Evolutionary conservation across 1,140 invertebrate genomes (phyloP), one percentile per base, ranked within the genome.

Genomic region (Cydia amplana): DNA sequence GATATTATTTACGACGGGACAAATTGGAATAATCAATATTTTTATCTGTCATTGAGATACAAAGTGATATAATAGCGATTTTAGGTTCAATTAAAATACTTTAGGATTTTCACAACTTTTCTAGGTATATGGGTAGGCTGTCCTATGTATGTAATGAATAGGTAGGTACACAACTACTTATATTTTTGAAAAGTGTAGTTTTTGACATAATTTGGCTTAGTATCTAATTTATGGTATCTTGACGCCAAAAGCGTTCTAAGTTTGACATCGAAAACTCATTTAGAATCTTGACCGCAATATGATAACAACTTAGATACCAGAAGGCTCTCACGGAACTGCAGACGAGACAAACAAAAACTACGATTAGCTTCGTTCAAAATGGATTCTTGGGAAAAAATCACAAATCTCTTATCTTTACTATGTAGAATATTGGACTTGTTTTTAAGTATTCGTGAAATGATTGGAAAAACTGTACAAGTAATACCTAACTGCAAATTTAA

Each of bases 181-280:
- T 10, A 40, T 40, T 40, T 9, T 40, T 40, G 0, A 40, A 40
- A 40, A 10, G 10, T 10, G 0, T 40, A 40, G 36, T 40, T 40
- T 40, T 10, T 9, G 36, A 40, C 36, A 40, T 40, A 32, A 32
- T 32, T 32, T 40, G 14, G 46, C 12, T 49, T 4, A 16, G 12
- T 16, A 14, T 49, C 16, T 16, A 51, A 51, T n/a, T 51, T n/a
- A 51, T 51, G n/a, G n/a, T 23, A 73, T 51, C 18, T 25, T 25
- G 46, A 73, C n/a, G 20, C 12, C 18, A 73, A 73, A 73, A 49
- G n/a, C 46, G 20, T 16, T 20, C 46, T 49, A 43, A 51, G 72
- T 49, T 46, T 36, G 40, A 80, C 78, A 80, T 64, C 74, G 72
- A 70, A 80, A 80, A 73, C 18, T 76, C 78, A 77, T 80, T 60